Base-by-base conservation (phyloP, 64 coral and sea anemone species). In the Cladopsammia gracilis region DNA sequence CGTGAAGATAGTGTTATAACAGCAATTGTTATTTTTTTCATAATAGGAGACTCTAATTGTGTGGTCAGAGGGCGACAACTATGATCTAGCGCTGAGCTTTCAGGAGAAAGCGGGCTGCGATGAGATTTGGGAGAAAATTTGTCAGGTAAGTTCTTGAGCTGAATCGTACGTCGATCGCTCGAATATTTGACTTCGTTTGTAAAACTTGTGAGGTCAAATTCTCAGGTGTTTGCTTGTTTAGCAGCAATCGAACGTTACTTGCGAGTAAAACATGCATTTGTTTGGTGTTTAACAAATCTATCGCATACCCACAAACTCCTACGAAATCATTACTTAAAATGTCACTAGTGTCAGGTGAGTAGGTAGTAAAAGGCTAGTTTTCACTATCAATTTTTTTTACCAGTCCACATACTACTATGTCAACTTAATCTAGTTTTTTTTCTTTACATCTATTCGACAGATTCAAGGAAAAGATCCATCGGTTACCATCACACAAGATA, bases 111-210 rank as follows among this genome's bases (percentile, higher is more conserved):
- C 94, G 43, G 98, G 98, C 52, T 99, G 98, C 78, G 98, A 99
- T 96, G 98, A 99, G 77, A 96, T 99, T 71, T 99, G 98, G 98
- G 98, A 96, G 70, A 99, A 99, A 92, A 96, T 99, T 94, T 99
- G 98, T 85, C 94, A 99, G 94, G 98, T 99, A 92, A 13, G 85
- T n/a, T 49, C 6, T 20, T 16, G 58, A 14, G 34, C 54, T 16
- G 62, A 34, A 57, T 25, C 20, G 10, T 19, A 1, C 26, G 1
- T 45, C 53, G 53, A 56, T 56, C 7, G 53, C 53, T 3, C 12
- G 53, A 56, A 56, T 56, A 56, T 10, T 34, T 34, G 47, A 18
- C 16, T 44, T 75, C 18, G 16, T 84, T 46, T 24, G 20, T n/a
- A 66, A 67, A 84, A 48, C 58, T 20, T 62, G 14, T 62, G 10